A percentile compares a stretch with the other conserved stretches of the same genome.
Conservation (phyloP, 2,113 vertebrate species). For the Leptodactylus fuscus region DNA sequence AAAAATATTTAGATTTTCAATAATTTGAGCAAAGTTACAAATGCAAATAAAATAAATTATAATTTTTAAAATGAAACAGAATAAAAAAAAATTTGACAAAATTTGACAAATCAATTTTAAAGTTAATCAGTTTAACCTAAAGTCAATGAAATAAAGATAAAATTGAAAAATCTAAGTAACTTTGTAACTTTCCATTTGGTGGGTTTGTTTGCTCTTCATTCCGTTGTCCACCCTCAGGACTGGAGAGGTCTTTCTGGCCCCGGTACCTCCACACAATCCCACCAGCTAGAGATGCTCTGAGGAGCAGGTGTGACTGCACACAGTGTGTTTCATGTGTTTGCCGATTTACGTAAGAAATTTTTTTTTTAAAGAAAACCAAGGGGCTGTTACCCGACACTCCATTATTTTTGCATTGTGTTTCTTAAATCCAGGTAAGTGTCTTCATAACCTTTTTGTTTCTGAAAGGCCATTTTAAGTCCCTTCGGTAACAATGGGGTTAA, state of each 20-base stretch:
- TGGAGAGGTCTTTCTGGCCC: slow-evolving; percentile 56
- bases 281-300: slow-evolving; percentile 53
- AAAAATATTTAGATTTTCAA: too few relatives aligned
- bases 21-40: too few relatives aligned
- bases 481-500: slow-evolving; percentile 33
- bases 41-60: too few relatives aligned
- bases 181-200: too few relatives aligned
- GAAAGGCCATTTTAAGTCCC: background rate
- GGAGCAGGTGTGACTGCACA: slow-evolving; percentile 56
- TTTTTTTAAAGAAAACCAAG: background rate
- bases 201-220: background rate
- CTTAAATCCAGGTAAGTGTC: slow-evolving; percentile 51
- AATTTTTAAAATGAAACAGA: too few relatives aligned
- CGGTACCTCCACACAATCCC: slow-evolving; percentile 55
- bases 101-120: too few relatives aligned
- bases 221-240: slow-evolving; percentile 30
- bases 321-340: slow-evolving; percentile 59
- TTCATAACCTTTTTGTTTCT: slow-evolving; percentile 33
- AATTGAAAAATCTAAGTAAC: too few relatives aligned
- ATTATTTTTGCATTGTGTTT: slow-evolving; percentile 31
- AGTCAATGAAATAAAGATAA: too few relatives aligned
- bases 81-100: too few relatives aligned
- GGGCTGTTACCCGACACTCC: background rate
- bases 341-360: too few relatives aligned
- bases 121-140: too few relatives aligned